Evolutionary conservation across 2,113 vertebrate genomes (phyloP).

Genomic region (Sphyrna mokarran): DNA sequence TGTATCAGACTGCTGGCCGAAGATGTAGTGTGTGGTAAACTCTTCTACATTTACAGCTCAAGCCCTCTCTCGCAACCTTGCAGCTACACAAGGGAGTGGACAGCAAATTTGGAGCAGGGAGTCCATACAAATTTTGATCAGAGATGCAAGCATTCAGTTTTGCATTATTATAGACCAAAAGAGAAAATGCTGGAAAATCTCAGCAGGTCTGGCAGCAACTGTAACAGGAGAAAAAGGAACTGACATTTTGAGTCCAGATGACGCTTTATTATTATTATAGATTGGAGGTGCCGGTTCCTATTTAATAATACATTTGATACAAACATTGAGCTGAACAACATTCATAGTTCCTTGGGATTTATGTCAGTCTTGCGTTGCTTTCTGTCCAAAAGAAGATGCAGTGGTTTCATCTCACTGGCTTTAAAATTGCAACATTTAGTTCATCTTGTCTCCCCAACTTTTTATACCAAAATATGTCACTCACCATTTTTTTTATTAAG

Average conservation of each 20-base stretch:
- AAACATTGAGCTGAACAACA: not conserved
- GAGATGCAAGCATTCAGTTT: no score
- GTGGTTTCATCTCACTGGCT: not conserved
- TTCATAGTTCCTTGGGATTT: not conserved
- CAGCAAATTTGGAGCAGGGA: not conserved
- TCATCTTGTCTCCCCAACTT: not conserved
- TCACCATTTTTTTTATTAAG: not conserved
- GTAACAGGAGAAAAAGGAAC: no score
- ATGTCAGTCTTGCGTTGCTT: not conserved
- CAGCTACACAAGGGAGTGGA: not conserved
- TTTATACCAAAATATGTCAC: not conserved
- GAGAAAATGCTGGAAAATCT: no score
- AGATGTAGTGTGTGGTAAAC: not conserved
- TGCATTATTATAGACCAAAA: no score
- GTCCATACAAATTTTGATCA: not conserved
- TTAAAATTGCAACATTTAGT: not conserved
- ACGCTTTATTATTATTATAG: not conserved
- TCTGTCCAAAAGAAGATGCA: not conserved
- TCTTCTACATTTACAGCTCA: not conserved
- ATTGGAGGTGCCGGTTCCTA: not conserved
- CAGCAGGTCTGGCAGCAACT: no score
- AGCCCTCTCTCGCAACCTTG: not conserved
- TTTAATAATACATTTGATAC: not conserved
- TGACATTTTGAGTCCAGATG: no score
- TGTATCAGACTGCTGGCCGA: not conserved